Evolutionary conservation across 2,797 vertebrate genomes (phyloP).

Genomic region (Cirrhinus molitorella): DNA sequence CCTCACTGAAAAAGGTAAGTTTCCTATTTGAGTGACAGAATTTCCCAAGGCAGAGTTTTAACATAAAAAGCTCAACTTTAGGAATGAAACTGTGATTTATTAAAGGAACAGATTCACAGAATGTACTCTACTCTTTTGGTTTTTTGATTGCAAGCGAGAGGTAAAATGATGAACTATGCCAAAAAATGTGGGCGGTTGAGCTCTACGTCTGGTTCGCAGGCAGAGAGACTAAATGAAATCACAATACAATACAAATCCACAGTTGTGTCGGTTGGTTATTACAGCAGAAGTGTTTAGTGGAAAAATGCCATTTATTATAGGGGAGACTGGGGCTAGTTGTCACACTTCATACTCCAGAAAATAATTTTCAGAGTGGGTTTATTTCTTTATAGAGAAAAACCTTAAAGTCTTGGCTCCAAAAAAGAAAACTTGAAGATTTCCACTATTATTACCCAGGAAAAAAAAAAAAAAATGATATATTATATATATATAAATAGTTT

Average conservation of each 20-base stretch:
- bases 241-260: not conserved
- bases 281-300: not conserved
- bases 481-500: accelerated
- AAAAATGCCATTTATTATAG: not conserved
- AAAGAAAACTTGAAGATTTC: not conserved
- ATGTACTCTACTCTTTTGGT: not conserved
- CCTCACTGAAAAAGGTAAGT: constrained; percentile 25
- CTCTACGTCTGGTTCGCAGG: not conserved
- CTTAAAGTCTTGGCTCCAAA: not conserved
- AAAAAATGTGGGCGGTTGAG: constrained; percentile 10
- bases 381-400: constrained; percentile 1
- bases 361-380: not conserved
- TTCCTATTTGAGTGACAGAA: constrained; percentile 19
- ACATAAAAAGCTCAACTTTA: not conserved
- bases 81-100: not conserved
- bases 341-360: not conserved
- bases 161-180: not conserved
- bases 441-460: not conserved
- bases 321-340: not conserved
- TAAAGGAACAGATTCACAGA: not conserved
- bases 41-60: constrained; percentile 13
- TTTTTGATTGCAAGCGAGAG: not conserved
- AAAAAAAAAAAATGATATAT: no score
- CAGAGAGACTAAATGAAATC: not conserved
- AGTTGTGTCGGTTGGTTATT: not conserved